Evolutionary conservation across 2,113 vertebrate species (phyloP), one percentile per base, ranked within the genome.

Genomic region (Suricata suricatta): DNA sequence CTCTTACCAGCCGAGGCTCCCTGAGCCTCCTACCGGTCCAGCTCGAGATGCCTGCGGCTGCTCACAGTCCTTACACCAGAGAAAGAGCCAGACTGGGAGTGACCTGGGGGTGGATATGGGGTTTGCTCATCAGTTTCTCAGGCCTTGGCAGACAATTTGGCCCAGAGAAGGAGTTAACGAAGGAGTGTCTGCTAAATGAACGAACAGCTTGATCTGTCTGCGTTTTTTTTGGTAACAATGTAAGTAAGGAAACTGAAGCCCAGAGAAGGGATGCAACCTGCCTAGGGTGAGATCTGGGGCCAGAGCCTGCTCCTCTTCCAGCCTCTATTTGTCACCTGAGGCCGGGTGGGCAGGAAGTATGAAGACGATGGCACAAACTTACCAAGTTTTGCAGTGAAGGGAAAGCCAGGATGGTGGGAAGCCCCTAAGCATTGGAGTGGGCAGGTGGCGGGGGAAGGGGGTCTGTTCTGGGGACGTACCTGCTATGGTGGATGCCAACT

Each of bases 161-260:
- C 63, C 19, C 29, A 47, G 41, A 44, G 15, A 25, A 23, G 57
- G 41, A 25, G 35, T 4, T 21, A 13, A 5, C n/a, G 64, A 81
- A 19, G 1, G 19, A 50, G 35, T 1, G 12, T 9, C 14, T 44
- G 44, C 47, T 72, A 47, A 35, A 41, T 5, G 25, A 72, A 77
- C 4, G 38, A 57, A 9, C 5, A 1, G 0, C 5, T 6, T n/a
- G 68, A 52, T 8, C 19, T 50, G 19, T 41, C 29, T 9, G n/a
- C 14, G 27, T 71, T 81, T 38, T 21, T 25, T 33, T 38, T 64
- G 89, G 66, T 60, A 57, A 23, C 57, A 57, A 8, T 8, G 19
- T 57, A 92, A 41, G n/a, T 3, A 27, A 76, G 54, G 81, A 80
- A 44, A 87, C 27, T 12, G 29, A 82, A 83, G 41, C 47, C 74